phyloP scores from a whole-genome alignment of 2,113 vertebrate species.

The Cyanistes caeruleus region DNA sequence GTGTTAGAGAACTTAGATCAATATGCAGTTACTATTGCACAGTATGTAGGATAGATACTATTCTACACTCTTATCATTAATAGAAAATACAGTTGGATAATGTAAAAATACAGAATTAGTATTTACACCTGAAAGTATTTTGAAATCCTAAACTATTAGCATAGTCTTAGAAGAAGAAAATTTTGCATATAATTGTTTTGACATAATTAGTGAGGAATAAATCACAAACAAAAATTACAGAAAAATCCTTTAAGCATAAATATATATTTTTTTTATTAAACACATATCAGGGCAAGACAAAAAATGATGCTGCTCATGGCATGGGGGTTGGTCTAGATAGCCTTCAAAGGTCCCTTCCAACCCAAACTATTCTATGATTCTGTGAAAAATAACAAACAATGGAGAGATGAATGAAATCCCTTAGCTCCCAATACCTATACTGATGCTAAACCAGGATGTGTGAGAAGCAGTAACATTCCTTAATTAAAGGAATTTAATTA shows the following conservation, averaged over 20 bases:
- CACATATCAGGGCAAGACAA: background rate
- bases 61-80: background rate
- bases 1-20: background rate
- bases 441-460: background rate
- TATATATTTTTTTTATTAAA: background rate
- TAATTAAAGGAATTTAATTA: background rate
- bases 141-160: background rate
- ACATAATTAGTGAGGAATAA: background rate
- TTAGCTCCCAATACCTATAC: background rate
- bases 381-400: background rate
- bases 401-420: background rate
- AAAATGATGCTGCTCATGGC: background rate
- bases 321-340: background rate
- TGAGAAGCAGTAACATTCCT: background rate
- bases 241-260: background rate
- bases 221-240: background rate
- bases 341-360: background rate
- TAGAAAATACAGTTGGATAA: background rate
- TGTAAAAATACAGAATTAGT: background rate
- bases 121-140: background rate
- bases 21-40: background rate
- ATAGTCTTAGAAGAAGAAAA: background rate
- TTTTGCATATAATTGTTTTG: background rate
- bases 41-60: background rate
- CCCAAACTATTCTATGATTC: background rate